Percentiles rank a stretch among this genome's conserved stretches.
Conservation (phyloP, 2,888 invertebrate species). For the Leptinotarsa rubiginosa region DNA sequence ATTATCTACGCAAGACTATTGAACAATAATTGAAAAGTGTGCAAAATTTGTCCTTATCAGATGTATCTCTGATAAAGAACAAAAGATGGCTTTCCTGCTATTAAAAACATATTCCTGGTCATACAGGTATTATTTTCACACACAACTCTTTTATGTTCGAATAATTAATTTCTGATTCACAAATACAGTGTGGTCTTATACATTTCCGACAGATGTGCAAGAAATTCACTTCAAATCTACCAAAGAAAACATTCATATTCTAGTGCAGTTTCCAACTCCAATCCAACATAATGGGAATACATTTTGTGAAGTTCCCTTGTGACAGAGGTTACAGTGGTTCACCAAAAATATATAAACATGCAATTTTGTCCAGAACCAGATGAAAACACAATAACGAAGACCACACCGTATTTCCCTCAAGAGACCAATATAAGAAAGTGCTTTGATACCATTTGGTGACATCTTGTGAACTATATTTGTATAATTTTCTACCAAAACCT, state of each 20-base stretch:
- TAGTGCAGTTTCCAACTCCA: not conserved
- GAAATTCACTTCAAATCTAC: not conserved
- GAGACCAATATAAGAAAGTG: not conserved
- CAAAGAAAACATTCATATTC: not conserved
- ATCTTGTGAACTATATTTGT: not conserved
- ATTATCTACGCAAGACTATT: not conserved
- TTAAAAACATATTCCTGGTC: too few species aligned
- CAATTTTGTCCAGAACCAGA: not conserved
- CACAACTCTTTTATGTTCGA: not conserved
- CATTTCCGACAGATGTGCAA: not conserved
- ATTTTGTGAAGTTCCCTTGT: too few species aligned
- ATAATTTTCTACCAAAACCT: not conserved
- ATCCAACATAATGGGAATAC: too few species aligned
- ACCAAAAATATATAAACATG: not conserved
- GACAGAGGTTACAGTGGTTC: too few species aligned
- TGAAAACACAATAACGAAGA: not conserved
- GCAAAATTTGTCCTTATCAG: not conserved
- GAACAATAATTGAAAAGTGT: not conserved
- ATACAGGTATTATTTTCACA: not conserved
- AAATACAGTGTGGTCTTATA: not conserved
- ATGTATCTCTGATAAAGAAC: too few species aligned
- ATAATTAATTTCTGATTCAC: not conserved
- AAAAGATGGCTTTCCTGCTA: too few species aligned
- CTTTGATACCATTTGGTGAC: not conserved
- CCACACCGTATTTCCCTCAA: not conserved